Evolutionary conservation across 2,113 vertebrate genomes (phyloP).

Genomic region (Genyomyrus donnyi): DNA sequence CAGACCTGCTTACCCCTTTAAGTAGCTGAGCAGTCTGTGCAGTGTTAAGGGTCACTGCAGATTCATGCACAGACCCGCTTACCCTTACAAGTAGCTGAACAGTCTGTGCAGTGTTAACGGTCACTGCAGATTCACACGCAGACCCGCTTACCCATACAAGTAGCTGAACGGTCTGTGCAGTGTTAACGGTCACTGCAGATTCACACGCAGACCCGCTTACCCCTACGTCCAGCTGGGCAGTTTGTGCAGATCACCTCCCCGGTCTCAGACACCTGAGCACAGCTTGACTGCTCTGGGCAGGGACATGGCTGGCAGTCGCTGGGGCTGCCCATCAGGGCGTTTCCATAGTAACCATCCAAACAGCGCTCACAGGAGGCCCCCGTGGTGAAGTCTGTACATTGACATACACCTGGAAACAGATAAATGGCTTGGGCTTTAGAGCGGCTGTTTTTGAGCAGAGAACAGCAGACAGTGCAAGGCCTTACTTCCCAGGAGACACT

Average conservation of each 20-base stretch:
- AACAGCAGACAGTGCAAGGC: constrained; percentile 1
- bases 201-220: constrained; percentile 51
- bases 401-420: constrained; percentile 68
- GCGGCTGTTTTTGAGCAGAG: constrained; percentile 3
- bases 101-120: too few species aligned
- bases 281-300: constrained; percentile 69
- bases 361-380: constrained; percentile 79
- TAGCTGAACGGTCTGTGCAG: constrained; percentile 71
- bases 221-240: constrained; percentile 76
- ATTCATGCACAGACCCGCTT: constrained; percentile 30
- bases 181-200: not conserved
- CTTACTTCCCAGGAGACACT: not conserved
- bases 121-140: too few species aligned
- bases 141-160: constrained; percentile 69
- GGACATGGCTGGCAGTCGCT: constrained; percentile 78
- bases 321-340: constrained; percentile 59
- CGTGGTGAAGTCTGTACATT: constrained; percentile 72
- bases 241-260: constrained; percentile 80
- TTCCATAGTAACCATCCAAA: constrained; percentile 75
- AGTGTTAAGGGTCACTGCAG: constrained; percentile 31
- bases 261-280: constrained; percentile 54
- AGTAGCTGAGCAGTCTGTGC: constrained; percentile 69
- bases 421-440: not conserved
- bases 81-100: constrained; percentile 66
- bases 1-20: constrained; percentile 67